phyloP scores from a whole-genome alignment of 2,888 invertebrate genomes.

The Microplitis manilae region DNA sequence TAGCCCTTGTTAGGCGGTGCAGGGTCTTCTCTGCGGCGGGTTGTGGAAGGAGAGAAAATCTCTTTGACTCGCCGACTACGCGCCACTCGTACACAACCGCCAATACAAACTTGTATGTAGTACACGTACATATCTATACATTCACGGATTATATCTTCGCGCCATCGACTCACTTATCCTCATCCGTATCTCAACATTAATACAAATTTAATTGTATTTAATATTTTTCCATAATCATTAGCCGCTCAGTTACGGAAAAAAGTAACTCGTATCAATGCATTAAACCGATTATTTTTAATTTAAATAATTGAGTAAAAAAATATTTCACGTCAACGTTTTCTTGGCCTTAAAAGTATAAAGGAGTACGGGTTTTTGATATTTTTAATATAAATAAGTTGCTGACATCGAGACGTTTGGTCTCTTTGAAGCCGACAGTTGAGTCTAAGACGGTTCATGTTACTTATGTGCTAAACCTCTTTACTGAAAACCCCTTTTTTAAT shows the following conservation, averaged over 20 bases:
- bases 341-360: not conserved
- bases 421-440: not conserved
- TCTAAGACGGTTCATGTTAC: not conserved
- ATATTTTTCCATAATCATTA: not conserved
- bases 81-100: slow-evolving; percentile 65
- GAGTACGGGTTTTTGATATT: not conserved
- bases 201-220: not conserved
- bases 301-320: no score
- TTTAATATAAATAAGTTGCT: not conserved
- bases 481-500: not conserved
- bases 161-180: slow-evolving; percentile 64
- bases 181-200: slow-evolving; percentile 1
- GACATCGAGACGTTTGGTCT: not conserved
- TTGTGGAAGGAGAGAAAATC: slow-evolving; percentile 66
- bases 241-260: not conserved
- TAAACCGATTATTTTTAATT: no score
- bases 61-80: slow-evolving; percentile 68
- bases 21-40: slow-evolving; percentile 59
- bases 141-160: slow-evolving; percentile 47
- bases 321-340: no score
- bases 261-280: not conserved
- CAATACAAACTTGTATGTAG: slow-evolving; percentile 48
- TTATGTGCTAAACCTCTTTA: not conserved
- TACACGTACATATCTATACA: slow-evolving; percentile 19
- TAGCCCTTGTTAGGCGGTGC: slow-evolving; percentile 68